Evolutionary conservation across 2,113 vertebrate genomes (phyloP), one percentile per base, ranked within the genome.

Genomic region (Chaenogobius annularis): DNA sequence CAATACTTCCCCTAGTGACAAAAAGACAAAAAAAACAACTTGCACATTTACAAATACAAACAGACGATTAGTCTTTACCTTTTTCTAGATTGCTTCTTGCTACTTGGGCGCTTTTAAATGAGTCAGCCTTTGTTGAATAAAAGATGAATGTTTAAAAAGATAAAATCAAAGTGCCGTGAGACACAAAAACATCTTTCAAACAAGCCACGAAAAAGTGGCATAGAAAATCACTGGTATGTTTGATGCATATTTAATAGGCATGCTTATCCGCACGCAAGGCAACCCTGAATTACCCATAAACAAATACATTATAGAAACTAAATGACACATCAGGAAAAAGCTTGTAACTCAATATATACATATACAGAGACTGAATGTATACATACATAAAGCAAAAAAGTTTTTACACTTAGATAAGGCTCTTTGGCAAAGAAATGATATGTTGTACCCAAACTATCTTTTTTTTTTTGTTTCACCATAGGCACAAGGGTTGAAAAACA

Each of bases 1-100:
- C 71, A 90, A 90, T 78, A 85, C 79, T 82, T 73, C 91, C 88
- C 83, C 90, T 92, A 89, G 89, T 89, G 90, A 69, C 66, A 52
- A 70, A 44, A 77, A 72, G 20, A 31, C 26, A 68, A 52, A 76
- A 48, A 65, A 5, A 17, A 35, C 58, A 62, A 62, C 37, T 7
- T 13, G 37, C 31, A 63, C 17, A 19, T 43, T 17, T 17, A 61
- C 26, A 35, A 35, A 17, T 26, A 23, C 48, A 52, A 2, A 55
- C 54, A n/a, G 7, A 17, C n/a, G n/a, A 31, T 59, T 35, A 31
- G 3, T 12, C 26, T 61, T 26, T 10, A 35, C 22, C 12, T 58
- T 26, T 58, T 26, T 3, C n/a, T n/a, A n/a, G n/a, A 19, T 50
- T 50, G 47, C 47, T 17, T 50, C 9, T 10, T 54, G 19, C n/a